Percentiles rank a stretch among this genome's conserved stretches.
phyloP scores from a whole-genome alignment of 2,797 vertebrate species.

The Hoplostethus mediterraneus region DNA sequence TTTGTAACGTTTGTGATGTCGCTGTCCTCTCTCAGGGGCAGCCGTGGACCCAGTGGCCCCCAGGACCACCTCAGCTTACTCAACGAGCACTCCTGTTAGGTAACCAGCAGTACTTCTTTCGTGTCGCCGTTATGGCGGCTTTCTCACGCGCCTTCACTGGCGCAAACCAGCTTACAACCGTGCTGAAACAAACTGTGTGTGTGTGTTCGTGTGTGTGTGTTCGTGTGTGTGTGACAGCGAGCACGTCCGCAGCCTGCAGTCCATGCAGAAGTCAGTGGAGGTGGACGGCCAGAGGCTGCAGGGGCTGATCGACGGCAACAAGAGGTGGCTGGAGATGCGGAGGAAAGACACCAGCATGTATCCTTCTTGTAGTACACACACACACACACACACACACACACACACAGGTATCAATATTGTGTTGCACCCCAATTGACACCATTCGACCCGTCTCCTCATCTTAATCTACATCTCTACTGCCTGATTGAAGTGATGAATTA shows the following conservation, averaged over 20 bases:
- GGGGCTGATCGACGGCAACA: slow-evolving; percentile 88
- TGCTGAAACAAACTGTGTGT: not conserved
- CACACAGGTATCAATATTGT: not conserved
- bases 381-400: not conserved
- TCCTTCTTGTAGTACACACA: slow-evolving; percentile 80
- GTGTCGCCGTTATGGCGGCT: not conserved
- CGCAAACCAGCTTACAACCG: not conserved
- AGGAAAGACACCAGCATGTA: slow-evolving; percentile 90
- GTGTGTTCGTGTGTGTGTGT: slow-evolving; percentile 19
- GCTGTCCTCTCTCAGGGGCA: slow-evolving; percentile 63
- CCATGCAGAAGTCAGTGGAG: slow-evolving; percentile 61
- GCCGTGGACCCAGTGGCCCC: slow-evolving; percentile 52
- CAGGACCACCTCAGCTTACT: slow-evolving; percentile 55
- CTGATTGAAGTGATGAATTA: no score
- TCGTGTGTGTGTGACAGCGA: slow-evolving; percentile 74
- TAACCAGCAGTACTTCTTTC: slow-evolving; percentile 34
- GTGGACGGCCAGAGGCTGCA: slow-evolving; percentile 81
- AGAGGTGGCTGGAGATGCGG: slow-evolving; percentile 91
- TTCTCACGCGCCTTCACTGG: not conserved
- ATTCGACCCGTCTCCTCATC: no score
- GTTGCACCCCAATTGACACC: no score
- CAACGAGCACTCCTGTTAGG: slow-evolving; percentile 74
- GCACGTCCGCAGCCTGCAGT: slow-evolving; percentile 74
- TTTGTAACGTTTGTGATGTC: not conserved
- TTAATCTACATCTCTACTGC: no score